Base-by-base conservation (phyloP, 2,113 vertebrate genomes). In the Synchiropus splendidus region DNA sequence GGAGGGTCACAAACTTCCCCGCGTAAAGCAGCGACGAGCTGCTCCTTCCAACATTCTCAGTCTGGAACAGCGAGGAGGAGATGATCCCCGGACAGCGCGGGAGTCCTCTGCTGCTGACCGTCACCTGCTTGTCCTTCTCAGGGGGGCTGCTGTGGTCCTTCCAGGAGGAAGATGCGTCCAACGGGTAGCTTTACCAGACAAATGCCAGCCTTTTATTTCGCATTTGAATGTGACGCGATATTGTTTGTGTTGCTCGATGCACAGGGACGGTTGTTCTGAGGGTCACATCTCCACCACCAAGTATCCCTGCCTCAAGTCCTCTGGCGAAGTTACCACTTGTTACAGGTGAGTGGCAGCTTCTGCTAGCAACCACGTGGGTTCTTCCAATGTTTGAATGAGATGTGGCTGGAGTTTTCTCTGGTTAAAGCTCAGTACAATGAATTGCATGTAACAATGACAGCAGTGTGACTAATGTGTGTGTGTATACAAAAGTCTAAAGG, bases 271-370 rank as follows among this genome's bases (percentile, higher is more conserved):
- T 40, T 97, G 93, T 58, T 88, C 90, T 1, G 92, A 96, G 57
- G 90, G 79, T 67, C 92, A 90, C 59, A 83, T 94, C 44, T 82
- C 86, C n/a, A 93, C 92, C 6, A 90, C 86, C 5, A 88, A 85
- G 30, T 97, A 97, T 51, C 88, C 90, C 10, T 97, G 92, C 54
- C 63, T 91, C 61, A 94, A 92, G 45, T 41, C 90, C 34, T 84
- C 84, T 1, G 93, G 93, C 10, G 91, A 94, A 65, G 72, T 91
- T 31, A 75, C 92, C 17, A 92, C 91, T 32, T 97, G 93, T 67
- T 92, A 91, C 87, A 94, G 91, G 92, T 96, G 84, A 45, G 16
- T 40, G 3, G 8, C 21, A 27, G n/a, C n/a, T n/a, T 27, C 8
- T 27, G 21, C 8, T 27, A 5, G n/a, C n/a, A n/a, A n/a, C n/a